Evolutionary conservation across 2,113 vertebrate species (phyloP).

Genomic region (Patagioenas fasciata): DNA sequence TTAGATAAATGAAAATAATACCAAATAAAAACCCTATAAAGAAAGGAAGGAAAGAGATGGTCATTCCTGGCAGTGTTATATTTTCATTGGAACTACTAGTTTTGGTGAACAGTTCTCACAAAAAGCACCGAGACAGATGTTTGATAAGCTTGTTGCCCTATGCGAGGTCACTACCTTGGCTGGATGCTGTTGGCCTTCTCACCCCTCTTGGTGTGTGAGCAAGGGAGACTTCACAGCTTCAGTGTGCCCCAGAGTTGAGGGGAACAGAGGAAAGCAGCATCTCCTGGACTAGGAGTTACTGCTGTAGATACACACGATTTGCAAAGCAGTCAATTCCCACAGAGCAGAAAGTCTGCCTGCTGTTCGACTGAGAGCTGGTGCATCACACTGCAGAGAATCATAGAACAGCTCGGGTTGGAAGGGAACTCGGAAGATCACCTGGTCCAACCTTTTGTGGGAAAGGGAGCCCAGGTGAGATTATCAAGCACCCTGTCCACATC

Average conservation of each 20-base stretch:
- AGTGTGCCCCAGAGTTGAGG: not conserved
- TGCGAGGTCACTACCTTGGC: not conserved
- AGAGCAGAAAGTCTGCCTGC: not conserved
- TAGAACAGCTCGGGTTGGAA: too few species aligned
- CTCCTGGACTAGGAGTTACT: not conserved
- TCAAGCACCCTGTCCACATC: too few species aligned
- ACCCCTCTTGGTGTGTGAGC: not conserved
- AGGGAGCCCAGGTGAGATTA: too few species aligned
- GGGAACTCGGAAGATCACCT: too few species aligned
- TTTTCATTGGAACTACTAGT: not conserved
- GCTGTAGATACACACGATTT: rapidly evolving
- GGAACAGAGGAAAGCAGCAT: not conserved
- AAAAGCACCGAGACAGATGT: not conserved
- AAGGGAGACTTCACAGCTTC: not conserved
- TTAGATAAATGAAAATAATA: not conserved
- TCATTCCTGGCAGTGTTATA: not conserved
- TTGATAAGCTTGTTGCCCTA: not conserved
- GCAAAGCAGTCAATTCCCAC: not conserved
- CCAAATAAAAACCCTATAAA: not conserved
- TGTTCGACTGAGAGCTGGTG: not conserved
- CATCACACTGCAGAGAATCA: not conserved
- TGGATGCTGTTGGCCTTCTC: not conserved
- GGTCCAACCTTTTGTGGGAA: too few species aligned
- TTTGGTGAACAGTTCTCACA: not conserved
- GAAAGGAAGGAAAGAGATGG: not conserved